Evolutionary conservation across 2,888 invertebrate species (phyloP).

Genomic region (Notodonta dromedarius): DNA sequence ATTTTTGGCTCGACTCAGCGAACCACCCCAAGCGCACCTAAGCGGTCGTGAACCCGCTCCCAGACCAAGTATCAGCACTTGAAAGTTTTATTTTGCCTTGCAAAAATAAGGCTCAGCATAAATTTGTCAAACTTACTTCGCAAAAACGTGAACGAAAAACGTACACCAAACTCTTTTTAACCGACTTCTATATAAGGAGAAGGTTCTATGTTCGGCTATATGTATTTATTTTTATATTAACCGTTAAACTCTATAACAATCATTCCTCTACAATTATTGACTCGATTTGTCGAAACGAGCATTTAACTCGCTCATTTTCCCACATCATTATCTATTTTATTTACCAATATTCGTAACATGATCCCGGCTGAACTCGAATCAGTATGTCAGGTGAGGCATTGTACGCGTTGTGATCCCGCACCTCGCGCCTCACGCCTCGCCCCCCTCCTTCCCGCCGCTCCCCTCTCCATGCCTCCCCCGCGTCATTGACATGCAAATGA

Average conservation of each 20-base stretch:
- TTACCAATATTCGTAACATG: constrained; percentile 17
- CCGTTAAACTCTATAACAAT: too few relatives aligned
- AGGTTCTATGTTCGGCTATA: too few relatives aligned
- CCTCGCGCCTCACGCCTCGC: constrained; percentile 16
- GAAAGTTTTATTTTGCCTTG: constrained; percentile 37
- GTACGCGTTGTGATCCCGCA: constrained; percentile 35
- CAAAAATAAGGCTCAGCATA: constrained; percentile 33
- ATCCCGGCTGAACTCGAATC: constrained; percentile 40
- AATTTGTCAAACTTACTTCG: constrained; percentile 6
- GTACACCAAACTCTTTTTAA: too few relatives aligned
- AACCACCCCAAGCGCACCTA: constrained; percentile 54
- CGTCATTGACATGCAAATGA: constrained; percentile 80
- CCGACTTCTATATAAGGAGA: too few relatives aligned
- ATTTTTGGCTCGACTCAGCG: constrained; percentile 52
- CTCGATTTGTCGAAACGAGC: background rate
- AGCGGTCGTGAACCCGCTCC: constrained; percentile 54
- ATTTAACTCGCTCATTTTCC: background rate
- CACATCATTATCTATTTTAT: constrained; percentile 10
- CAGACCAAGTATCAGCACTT: constrained; percentile 41
- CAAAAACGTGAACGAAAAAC: too few relatives aligned
- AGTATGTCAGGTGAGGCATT: constrained; percentile 67
- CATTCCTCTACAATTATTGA: too few relatives aligned
- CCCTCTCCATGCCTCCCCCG: constrained; percentile 39
- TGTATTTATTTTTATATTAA: too few relatives aligned
- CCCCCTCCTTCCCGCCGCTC: constrained; percentile 25